phyloP scores from a whole-genome alignment of 1,140 invertebrate genomes.

The Hormaphis cornu region DNA sequence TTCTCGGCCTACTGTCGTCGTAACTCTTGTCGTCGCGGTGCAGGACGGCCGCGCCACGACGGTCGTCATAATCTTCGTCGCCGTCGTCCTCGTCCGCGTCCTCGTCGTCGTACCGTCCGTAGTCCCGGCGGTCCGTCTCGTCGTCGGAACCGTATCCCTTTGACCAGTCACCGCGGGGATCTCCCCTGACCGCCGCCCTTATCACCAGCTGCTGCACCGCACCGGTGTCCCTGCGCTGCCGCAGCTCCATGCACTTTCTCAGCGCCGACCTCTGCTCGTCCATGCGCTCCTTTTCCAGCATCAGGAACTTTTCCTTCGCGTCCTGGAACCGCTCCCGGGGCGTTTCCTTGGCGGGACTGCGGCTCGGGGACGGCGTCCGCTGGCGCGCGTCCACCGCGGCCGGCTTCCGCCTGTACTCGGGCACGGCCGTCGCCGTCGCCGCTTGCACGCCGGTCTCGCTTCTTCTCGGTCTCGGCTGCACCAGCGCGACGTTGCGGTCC shows the following conservation, averaged over 20 bases:
- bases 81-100: slow-evolving; percentile 8
- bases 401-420: slow-evolving; percentile 25
- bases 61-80: too few relatives aligned
- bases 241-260: slow-evolving; percentile 31
- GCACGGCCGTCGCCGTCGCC: background rate
- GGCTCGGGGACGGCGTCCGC: slow-evolving; percentile 45
- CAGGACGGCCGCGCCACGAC: background rate
- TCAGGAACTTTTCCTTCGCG: slow-evolving; percentile 71
- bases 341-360: slow-evolving; percentile 44
- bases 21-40: too few relatives aligned
- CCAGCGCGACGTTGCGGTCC: slow-evolving; percentile 2
- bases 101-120: slow-evolving; percentile 24
- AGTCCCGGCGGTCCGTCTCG: background rate
- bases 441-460: slow-evolving; percentile 7
- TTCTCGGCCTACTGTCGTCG: background rate
- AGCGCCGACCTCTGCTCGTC: slow-evolving; percentile 40
- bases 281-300: slow-evolving; percentile 60
- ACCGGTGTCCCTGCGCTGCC: background rate
- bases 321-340: slow-evolving; percentile 70
- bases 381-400: slow-evolving; percentile 47
- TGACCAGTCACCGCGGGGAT: background rate
- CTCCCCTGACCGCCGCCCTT: background rate
- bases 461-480: slow-evolving; percentile 8
- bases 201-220: background rate
- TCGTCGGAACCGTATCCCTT: background rate